These are phyloP conservation scores for Xenops minutus DNA, from an alignment of 2,797 vertebrate genomes.

Conservation along the genomic window DNA sequence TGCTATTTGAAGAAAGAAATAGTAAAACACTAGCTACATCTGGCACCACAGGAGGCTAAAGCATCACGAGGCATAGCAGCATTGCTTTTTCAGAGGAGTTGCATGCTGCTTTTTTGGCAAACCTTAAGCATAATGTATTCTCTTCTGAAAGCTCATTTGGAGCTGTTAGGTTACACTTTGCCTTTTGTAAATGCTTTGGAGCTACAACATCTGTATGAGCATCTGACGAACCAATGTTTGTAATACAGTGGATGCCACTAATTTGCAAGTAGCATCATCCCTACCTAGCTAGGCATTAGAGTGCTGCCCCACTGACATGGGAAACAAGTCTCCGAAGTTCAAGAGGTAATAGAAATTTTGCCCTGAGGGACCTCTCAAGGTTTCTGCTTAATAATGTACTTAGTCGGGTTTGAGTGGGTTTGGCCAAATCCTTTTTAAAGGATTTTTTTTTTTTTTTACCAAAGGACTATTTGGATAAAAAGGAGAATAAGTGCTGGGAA, in stretches of 20 bases:
- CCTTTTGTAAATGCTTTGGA: conserved; percentile 56
- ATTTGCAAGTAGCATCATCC: not conserved
- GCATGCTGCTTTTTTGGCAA: conserved; percentile 63
- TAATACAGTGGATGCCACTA: not conserved
- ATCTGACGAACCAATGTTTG: not conserved
- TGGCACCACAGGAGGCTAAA: conserved; percentile 72
- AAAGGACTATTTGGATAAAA: not conserved
- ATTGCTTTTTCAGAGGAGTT: conserved; percentile 36
- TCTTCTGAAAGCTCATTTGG: conserved; percentile 65
- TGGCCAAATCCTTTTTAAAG: not conserved
- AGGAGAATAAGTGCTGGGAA: not conserved
- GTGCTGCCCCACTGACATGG: fast-evolving
- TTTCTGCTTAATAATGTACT: not conserved
- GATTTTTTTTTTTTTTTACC: not conserved
- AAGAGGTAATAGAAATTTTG: not conserved
- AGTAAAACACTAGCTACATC: conserved; percentile 74
- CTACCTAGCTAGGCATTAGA: not conserved
- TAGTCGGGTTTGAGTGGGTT: not conserved
- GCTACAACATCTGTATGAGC: conserved; percentile 19
- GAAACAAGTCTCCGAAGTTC: not conserved
- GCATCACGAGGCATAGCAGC: conserved; percentile 39
- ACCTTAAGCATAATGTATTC: conserved; percentile 30
- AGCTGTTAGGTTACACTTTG: conserved; percentile 54
- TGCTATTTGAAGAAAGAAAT: conserved; percentile 77
- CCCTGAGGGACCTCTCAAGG: not conserved